A percentile compares a stretch with the other conserved stretches of the same genome.
These are phyloP conservation scores for Enteromius viviparus DNA, from an alignment of 2,797 vertebrate species.

Conservation along the genomic window DNA sequence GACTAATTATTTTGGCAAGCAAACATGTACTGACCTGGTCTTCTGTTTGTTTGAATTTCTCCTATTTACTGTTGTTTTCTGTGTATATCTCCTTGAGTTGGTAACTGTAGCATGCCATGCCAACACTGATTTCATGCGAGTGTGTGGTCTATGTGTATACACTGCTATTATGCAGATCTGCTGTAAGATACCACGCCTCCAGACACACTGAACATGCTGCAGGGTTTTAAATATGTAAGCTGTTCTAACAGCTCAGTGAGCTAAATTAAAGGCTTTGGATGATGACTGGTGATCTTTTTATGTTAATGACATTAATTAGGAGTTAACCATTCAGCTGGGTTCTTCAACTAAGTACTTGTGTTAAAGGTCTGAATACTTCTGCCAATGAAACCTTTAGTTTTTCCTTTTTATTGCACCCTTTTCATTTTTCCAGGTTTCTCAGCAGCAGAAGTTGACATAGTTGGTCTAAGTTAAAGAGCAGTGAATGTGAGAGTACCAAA, in stretches of 20 bases:
- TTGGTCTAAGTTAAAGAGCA: too few species aligned
- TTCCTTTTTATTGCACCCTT: neutral
- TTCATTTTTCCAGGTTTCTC: too few species aligned
- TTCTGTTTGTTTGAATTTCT: neutral
- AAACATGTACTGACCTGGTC: neutral
- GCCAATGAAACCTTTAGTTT: neutral
- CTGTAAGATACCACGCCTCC: neutral
- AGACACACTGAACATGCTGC: neutral
- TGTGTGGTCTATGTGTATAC: neutral
- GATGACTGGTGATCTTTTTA: too few species aligned
- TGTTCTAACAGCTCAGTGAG: too few species aligned
- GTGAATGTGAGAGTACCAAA: too few species aligned
- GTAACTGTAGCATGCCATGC: neutral
- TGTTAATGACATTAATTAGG: too few species aligned
- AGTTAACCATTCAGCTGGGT: too few species aligned
- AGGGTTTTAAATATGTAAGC: too few species aligned
- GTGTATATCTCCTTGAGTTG: neutral
- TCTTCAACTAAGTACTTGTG: neutral
- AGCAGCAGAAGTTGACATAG: too few species aligned
- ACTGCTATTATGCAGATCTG: neutral
- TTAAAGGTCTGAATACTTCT: neutral
- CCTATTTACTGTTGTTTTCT: neutral
- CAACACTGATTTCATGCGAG: neutral
- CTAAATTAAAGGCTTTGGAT: too few species aligned
- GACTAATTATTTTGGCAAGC: neutral